Conservation (phyloP, 2,888 invertebrate species). For the Julus scanicus region DNA sequence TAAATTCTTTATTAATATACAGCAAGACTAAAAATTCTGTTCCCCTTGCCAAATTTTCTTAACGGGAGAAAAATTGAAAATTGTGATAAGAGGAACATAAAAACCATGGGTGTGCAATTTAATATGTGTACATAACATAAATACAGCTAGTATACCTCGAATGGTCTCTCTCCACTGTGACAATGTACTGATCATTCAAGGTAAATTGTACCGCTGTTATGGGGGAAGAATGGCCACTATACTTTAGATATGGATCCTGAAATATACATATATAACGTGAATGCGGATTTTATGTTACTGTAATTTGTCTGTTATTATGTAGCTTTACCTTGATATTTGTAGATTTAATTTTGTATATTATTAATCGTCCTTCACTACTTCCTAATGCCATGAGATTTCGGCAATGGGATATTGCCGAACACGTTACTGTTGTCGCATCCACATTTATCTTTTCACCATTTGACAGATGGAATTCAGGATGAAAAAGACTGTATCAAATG, state of each 20-base stretch:
- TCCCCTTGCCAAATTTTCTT: no score
- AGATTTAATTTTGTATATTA: neutral
- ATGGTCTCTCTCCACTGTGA: constrained; percentile 41
- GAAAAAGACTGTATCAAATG: neutral
- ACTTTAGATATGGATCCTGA: neutral
- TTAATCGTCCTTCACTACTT: neutral
- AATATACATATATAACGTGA: neutral
- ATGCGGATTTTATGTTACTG: neutral
- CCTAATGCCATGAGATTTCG: neutral
- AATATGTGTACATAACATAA: neutral
- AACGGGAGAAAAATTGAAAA: no score
- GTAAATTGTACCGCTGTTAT: constrained; percentile 51
- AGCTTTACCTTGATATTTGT: constrained; percentile 9
- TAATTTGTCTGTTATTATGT: no score
- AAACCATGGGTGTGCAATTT: no score
- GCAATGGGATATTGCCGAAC: constrained; percentile 12
- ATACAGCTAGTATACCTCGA: constrained; percentile 24
- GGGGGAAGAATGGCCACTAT: neutral
- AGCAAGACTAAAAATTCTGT: neutral
- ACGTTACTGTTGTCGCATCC: neutral
- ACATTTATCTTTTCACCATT: neutral
- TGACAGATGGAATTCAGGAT: neutral
- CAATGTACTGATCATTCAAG: constrained; percentile 48
- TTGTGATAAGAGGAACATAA: no score
- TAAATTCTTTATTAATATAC: neutral